Conservation (phyloP, 1,140 invertebrate genomes). For the Diabrotica undecimpunctata region DNA sequence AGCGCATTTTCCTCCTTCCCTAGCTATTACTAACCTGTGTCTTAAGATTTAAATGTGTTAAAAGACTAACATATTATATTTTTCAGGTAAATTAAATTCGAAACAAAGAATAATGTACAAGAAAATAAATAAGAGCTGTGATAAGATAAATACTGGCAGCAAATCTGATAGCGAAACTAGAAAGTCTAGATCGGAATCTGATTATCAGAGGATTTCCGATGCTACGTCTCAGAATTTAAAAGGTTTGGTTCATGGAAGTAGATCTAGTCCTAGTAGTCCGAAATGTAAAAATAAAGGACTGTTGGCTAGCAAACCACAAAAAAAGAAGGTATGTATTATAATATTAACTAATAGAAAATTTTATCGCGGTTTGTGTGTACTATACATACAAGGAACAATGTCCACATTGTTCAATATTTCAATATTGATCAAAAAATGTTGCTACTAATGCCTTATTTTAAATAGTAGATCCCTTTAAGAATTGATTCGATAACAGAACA, state of each 20-base stretch:
- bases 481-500: too few relatives aligned
- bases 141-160: constrained; percentile 41
- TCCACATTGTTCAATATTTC: too few relatives aligned
- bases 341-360: too few relatives aligned
- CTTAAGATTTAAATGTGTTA: too few relatives aligned
- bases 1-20: too few relatives aligned
- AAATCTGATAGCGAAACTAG: constrained; percentile 31
- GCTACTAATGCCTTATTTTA: too few relatives aligned
- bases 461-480: too few relatives aligned
- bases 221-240: constrained; percentile 54
- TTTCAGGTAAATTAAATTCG: constrained; percentile 32
- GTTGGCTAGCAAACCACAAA: constrained; percentile 26
- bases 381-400: too few relatives aligned
- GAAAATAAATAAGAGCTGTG: constrained; percentile 47
- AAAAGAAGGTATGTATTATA: constrained; percentile 26
- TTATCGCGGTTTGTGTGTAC: too few relatives aligned
- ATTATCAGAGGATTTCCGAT: constrained; percentile 63
- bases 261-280: constrained; percentile 42
- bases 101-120: constrained; percentile 44
- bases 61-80: background rate
- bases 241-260: constrained; percentile 49
- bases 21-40: too few relatives aligned
- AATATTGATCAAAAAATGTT: too few relatives aligned
- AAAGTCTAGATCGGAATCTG: constrained; percentile 49
- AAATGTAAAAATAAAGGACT: constrained; percentile 46